A percentile compares a stretch with the other conserved stretches of the same genome.
Conservation (phyloP, 1,140 invertebrate species). For the Heliconius melpomene region DNA sequence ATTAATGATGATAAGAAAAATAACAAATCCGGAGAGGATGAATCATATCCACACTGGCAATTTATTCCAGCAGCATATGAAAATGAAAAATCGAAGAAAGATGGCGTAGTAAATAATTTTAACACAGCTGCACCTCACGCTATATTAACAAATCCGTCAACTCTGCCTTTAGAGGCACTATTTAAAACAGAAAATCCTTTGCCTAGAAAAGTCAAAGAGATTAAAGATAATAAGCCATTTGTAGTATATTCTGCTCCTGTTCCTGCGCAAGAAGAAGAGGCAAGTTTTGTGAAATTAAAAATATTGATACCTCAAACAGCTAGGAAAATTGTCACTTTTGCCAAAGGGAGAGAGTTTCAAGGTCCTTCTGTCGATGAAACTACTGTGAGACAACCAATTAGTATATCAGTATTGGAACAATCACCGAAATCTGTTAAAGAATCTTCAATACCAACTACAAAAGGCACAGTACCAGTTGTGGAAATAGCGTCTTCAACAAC, state of each 20-base stretch:
- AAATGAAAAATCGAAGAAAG: slow-evolving; percentile 60
- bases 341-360: slow-evolving; percentile 70
- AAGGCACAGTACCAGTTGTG: not conserved
- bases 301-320: slow-evolving; percentile 62
- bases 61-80: slow-evolving; percentile 77
- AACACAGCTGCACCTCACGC: slow-evolving; percentile 67
- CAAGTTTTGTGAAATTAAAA: slow-evolving; percentile 64
- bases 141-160: slow-evolving; percentile 81
- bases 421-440: slow-evolving; percentile 32
- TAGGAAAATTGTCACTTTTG: slow-evolving; percentile 63
- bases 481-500: not conserved
- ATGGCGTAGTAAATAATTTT: slow-evolving; percentile 55
- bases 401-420: slow-evolving; percentile 58
- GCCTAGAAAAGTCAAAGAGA: slow-evolving; percentile 52
- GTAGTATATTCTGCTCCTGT: slow-evolving; percentile 74
- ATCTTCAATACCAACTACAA: slow-evolving; percentile 30
- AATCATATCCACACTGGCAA: slow-evolving; percentile 62
- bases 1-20: slow-evolving; percentile 69
- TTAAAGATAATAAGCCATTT: slow-evolving; percentile 67
- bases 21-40: slow-evolving; percentile 51
- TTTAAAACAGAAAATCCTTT: slow-evolving; percentile 80
- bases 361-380: slow-evolving; percentile 56
- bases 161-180: slow-evolving; percentile 83
- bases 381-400: slow-evolving; percentile 58
- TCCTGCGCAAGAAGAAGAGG: slow-evolving; percentile 57